Base-by-base conservation (phyloP, 1,140 invertebrate species). In the Rhagoletis zephyria region DNA sequence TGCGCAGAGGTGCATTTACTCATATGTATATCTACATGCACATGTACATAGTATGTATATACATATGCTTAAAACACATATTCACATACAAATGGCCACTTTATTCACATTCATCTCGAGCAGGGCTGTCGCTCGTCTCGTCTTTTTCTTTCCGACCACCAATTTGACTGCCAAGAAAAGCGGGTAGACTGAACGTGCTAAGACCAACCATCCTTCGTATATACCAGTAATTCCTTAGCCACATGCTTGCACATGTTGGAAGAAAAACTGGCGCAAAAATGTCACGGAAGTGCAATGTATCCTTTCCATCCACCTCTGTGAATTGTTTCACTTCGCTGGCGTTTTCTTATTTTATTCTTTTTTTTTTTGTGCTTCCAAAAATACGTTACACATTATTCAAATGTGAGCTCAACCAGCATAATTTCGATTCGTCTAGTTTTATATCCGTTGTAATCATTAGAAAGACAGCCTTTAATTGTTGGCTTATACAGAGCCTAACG, bases 261-360 rank as follows among this genome's bases (percentile, higher is more conserved):
- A 10, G 74, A 81, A 81, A 81, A 81, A 56, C 48, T 81, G 74
- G 74, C 74, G 74, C 74, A 48, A 81, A 81, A 81, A 59, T 81
- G 74, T 59, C 74, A 81, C 74, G 74, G 74, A 81, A 81, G 48
- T 81, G 74, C 74, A 56, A 56, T 9, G 51, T 81, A 81, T 81
- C 74, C 74, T 81, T 77, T 56, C 45, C 16, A 12, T 10, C 16
- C 30, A 30, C 30, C 30, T 30, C 30, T 30, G 30, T 30, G 30
- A 30, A 30, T 30, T 30, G 30, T 30, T 30, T 30, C 30, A 30
- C 30, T 30, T 0, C 74, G 3, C 7, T 48, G n/a, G 42, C 5
- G 42, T 56, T 77, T 56, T 77, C 45, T 45, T 10, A 3, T n/a
- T 3, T 19, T 56, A 51, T 14, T n/a, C 7, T 12, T 48, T 74